Evolutionary conservation across 2,888 invertebrate genomes (phyloP), one percentile per base, ranked within the genome.

Genomic region (Tinea semifulvella): DNA sequence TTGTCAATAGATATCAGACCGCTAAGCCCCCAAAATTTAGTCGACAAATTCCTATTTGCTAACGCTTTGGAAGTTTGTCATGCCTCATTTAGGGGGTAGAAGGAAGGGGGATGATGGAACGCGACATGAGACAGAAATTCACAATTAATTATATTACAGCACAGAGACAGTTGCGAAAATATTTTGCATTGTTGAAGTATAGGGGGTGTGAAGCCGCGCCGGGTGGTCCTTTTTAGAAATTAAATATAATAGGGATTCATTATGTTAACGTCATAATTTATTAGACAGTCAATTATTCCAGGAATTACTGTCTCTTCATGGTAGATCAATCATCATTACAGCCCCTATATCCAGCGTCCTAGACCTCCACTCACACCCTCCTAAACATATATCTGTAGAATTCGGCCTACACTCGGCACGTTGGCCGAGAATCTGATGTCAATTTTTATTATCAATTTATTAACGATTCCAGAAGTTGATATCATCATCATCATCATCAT

Each of bases 71-170:
- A 70, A 72, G 66, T 73, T 72, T 67, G 63, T 68, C 70, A 71
- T 66, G 68, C 65, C 58, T 58, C 55, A 52, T 57, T 60, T 60
- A 60, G 55, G 56, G 53, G 50, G 47, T 47, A 58, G 48, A 56
- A 25, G 47, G 48, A 44, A 14, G 17, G n/a, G 27, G 42, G 53
- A 53, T 51, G 55, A 53, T 57, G 60, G 63, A 60, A 58, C 56
- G 58, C 56, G 54, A 50, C 53, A 7, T 28, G 42, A 36, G 36
- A 26, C 42, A 42, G 20, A 57, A 66, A 63, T 63, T 63, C 55
- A 49, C 60, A 64, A 67, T 68, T 72, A 71, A 72, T 72, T 69
- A 70, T 65, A 68, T 72, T 68, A 68, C 58, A 55, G 56, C 58
- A 56, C 60, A 62, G 64, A 60, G 63, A 66, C 60, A 61, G 60